Conservation (phyloP, 2,888 invertebrate genomes). For the Metopia argyrocephala region DNA sequence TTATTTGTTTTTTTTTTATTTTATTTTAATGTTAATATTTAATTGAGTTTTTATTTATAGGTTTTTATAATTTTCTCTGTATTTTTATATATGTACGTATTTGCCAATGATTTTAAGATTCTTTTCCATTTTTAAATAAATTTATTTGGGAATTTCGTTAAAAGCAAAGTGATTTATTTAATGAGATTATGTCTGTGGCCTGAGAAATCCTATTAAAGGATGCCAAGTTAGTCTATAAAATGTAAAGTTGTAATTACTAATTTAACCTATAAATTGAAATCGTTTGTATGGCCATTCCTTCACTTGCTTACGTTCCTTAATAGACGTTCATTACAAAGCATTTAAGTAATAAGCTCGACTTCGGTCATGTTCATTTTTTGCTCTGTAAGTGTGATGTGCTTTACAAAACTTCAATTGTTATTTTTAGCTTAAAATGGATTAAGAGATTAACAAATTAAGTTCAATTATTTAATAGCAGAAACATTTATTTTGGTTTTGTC, state of each 20-base stretch:
- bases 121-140: too few relatives aligned
- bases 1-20: too few relatives aligned
- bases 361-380: background rate
- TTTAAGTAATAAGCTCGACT: background rate
- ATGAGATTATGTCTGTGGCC: background rate
- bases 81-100: too few relatives aligned
- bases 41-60: too few relatives aligned
- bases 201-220: background rate
- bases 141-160: background rate
- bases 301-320: too few relatives aligned
- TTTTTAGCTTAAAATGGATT: background rate
- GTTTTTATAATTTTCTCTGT: too few relatives aligned
- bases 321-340: background rate
- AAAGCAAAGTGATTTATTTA: background rate
- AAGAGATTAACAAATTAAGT: background rate
- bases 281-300: background rate
- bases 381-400: background rate
- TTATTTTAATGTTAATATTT: too few relatives aligned
- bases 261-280: background rate
- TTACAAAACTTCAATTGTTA: background rate
- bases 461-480: background rate
- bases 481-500: background rate
- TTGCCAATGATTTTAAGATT: too few relatives aligned
- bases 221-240: background rate
- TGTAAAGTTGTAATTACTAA: background rate